A percentile compares a stretch with the other conserved stretches of the same genome.
These are phyloP conservation scores for Exephanes ischioxanthus DNA, from an alignment of 2,888 invertebrate genomes.

Conservation along the genomic window DNA sequence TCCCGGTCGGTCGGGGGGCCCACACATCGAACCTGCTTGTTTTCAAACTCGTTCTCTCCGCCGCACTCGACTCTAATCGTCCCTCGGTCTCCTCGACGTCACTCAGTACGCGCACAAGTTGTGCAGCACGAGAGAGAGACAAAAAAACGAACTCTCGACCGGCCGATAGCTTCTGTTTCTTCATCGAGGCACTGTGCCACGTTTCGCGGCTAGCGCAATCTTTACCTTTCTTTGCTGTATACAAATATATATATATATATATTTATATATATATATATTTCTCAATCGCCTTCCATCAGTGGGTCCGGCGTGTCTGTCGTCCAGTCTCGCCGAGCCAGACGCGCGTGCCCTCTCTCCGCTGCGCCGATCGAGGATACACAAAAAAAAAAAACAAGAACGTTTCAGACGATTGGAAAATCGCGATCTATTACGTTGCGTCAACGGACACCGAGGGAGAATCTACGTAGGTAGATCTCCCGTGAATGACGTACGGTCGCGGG, in stretches of 20 bases:
- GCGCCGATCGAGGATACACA: background rate
- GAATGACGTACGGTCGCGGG: conserved; percentile 29
- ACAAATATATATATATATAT: background rate
- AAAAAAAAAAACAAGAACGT: conserved; percentile 1
- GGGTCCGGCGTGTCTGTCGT: background rate
- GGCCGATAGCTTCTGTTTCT: conserved; percentile 11
- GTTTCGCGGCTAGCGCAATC: conserved; percentile 17
- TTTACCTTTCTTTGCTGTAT: conserved; percentile 36
- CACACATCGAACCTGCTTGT: conserved; percentile 74
- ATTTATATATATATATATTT: background rate
- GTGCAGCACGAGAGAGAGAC: background rate
- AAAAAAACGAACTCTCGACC: background rate
- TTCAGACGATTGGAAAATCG: conserved; percentile 54
- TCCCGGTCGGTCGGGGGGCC: conserved; percentile 48
- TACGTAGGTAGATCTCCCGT: conserved; percentile 60
- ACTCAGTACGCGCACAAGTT: conserved; percentile 12
- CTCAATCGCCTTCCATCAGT: conserved; percentile 4
- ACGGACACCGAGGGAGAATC: conserved; percentile 36
- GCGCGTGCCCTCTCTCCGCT: background rate
- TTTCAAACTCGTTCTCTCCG: conserved; percentile 77
- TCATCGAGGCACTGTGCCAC: background rate
- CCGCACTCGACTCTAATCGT: conserved; percentile 66
- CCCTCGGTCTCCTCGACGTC: conserved; percentile 59
- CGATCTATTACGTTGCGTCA: conserved; percentile 53
- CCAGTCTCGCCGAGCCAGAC: conserved; percentile 15